Conservation (phyloP, 2,113 vertebrate genomes). For the Gorsachius goisagi region DNA sequence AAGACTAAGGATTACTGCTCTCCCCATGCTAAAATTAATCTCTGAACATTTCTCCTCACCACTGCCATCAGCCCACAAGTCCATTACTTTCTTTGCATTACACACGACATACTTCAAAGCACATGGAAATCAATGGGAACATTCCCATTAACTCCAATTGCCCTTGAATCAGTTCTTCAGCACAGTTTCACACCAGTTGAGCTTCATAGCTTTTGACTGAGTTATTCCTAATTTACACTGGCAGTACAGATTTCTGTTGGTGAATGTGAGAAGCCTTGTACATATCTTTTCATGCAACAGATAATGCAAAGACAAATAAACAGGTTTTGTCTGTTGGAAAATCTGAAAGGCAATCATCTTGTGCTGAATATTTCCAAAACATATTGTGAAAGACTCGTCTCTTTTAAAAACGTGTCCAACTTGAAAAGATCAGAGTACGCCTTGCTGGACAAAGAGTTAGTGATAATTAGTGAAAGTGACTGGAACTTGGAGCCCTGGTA, state of each 20-base stretch:
- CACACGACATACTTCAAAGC: background rate
- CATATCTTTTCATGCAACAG: background rate
- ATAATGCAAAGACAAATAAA: background rate
- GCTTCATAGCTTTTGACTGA: background rate
- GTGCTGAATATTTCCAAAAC: background rate
- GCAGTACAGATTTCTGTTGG: background rate
- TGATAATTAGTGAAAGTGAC: background rate
- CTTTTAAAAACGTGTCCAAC: background rate
- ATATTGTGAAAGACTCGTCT: background rate
- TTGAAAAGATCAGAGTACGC: background rate
- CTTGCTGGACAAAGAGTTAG: background rate
- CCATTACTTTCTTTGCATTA: background rate
- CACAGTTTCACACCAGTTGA: background rate
- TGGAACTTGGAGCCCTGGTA: background rate
- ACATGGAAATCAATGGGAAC: background rate
- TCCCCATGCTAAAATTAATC: background rate
- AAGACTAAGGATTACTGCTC: background rate
- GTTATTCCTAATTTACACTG: background rate
- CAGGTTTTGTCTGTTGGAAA: background rate
- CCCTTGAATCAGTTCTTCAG: background rate
- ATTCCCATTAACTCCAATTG: constrained; percentile 19
- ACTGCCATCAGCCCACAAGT: background rate
- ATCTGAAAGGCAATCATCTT: background rate
- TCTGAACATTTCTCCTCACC: background rate
- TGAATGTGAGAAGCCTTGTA: background rate